These are phyloP conservation scores for Talpa occidentalis DNA, from an alignment of 2,113 vertebrate species.

Conservation along the genomic window DNA sequence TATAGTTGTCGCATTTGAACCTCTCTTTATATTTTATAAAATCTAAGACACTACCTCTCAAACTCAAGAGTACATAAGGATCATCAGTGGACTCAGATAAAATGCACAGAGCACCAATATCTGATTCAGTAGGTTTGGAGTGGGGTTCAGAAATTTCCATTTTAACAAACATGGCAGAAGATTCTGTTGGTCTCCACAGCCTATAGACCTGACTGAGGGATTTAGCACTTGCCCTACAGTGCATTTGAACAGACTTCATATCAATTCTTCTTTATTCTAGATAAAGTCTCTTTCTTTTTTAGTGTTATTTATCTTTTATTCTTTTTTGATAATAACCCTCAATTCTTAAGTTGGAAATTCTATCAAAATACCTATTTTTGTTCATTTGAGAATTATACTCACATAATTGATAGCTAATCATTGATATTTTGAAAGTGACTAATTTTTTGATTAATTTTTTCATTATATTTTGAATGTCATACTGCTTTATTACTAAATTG, in stretches of 20 bases:
- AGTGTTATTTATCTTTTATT: neutral
- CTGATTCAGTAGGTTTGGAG: neutral
- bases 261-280: neutral
- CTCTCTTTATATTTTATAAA: conserved; percentile 41
- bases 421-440: neutral
- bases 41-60: neutral
- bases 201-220: neutral
- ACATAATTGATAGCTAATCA: neutral
- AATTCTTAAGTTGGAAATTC: neutral
- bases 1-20: conserved; percentile 31
- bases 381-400: neutral
- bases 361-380: neutral
- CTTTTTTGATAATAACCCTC: neutral
- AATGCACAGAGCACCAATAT: neutral
- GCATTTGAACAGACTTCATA: neutral
- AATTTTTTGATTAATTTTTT: conserved; percentile 27
- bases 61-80: neutral
- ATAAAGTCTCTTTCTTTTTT: neutral
- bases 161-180: neutral
- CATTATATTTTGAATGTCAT: neutral
- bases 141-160: neutral
- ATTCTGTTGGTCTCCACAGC: neutral
- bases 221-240: fast-evolving
- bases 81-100: neutral
- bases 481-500: neutral